phyloP scores from a whole-genome alignment of 2,113 vertebrate genomes.

The Urocynchramus pylzowi region DNA sequence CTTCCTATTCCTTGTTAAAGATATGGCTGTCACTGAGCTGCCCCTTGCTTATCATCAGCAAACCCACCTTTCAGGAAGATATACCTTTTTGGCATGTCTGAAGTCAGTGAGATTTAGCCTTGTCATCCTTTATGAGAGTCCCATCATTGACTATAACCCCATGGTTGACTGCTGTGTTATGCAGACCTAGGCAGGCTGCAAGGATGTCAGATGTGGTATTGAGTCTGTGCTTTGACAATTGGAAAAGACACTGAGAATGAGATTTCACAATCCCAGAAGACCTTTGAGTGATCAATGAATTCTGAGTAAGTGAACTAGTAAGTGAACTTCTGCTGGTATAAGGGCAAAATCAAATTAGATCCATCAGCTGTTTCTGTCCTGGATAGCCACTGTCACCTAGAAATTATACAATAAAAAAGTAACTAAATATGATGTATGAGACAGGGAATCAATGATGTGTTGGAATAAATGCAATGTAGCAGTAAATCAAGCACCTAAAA shows the following conservation, averaged over 20 bases:
- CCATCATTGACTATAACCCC: slow-evolving; percentile 35
- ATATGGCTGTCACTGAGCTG: neutral
- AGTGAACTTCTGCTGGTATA: slow-evolving; percentile 43
- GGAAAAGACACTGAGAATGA: slow-evolving; percentile 21
- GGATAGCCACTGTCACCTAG: slow-evolving; percentile 1
- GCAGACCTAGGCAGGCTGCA: slow-evolving; percentile 1
- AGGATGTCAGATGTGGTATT: neutral
- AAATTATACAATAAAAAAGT: slow-evolving; percentile 41
- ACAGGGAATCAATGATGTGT: neutral
- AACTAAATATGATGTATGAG: slow-evolving; percentile 25
- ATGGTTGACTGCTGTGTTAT: slow-evolving; percentile 16
- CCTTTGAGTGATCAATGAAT: slow-evolving; percentile 40
- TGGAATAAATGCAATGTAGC: slow-evolving; percentile 44
- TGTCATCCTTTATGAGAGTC: slow-evolving; percentile 35
- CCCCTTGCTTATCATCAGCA: neutral
- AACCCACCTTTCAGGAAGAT: slow-evolving; percentile 16
- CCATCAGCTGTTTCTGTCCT: slow-evolving; percentile 32
- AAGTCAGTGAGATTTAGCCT: slow-evolving; percentile 41
- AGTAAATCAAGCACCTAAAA: slow-evolving; percentile 34
- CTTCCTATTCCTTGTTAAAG: slow-evolving; percentile 2
- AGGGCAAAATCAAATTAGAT: slow-evolving; percentile 52
- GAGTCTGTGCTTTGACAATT: slow-evolving; percentile 39
- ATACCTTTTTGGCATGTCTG: neutral
- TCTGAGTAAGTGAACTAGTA: slow-evolving; percentile 53
- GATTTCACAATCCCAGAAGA: slow-evolving; percentile 50